Evolutionary conservation across 2,888 invertebrate species (phyloP).

Genomic region (Maniola hyperantus): DNA sequence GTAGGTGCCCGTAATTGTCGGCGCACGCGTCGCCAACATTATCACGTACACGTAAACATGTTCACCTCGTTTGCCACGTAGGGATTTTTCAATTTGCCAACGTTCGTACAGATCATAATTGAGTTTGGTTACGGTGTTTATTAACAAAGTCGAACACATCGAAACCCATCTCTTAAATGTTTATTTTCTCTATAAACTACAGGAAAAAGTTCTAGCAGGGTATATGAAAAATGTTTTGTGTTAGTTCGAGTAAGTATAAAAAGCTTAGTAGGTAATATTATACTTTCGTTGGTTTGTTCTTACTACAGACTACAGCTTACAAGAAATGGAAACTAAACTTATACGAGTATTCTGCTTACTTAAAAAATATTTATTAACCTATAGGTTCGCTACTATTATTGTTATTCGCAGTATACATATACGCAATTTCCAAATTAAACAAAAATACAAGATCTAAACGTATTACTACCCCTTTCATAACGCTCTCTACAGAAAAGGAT

Average conservation of each 20-base stretch:
- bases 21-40: slow-evolving; percentile 42
- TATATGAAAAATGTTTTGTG: background rate
- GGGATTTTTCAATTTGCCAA: slow-evolving; percentile 42
- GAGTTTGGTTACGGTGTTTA: slow-evolving; percentile 20
- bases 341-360: no score
- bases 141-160: slow-evolving; percentile 7
- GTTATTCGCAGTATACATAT: no score
- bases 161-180: background rate
- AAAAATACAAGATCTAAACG: no score
- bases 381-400: no score
- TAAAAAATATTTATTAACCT: no score
- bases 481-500: no score
- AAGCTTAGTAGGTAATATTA: background rate
- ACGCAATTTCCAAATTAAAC: no score
- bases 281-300: no score
- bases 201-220: no score
- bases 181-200: background rate
- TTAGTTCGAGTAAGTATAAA: background rate
- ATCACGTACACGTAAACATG: slow-evolving; percentile 47
- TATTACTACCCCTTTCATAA: no score
- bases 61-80: slow-evolving; percentile 44
- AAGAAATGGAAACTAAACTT: no score
- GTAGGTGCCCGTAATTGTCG: slow-evolving; percentile 43
- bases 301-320: no score
- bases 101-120: slow-evolving; percentile 27